A percentile compares a stretch with the other conserved stretches of the same genome.
These are phyloP conservation scores for Silurus meridionalis DNA, from an alignment of 2,113 vertebrate species.

Conservation along the genomic window DNA sequence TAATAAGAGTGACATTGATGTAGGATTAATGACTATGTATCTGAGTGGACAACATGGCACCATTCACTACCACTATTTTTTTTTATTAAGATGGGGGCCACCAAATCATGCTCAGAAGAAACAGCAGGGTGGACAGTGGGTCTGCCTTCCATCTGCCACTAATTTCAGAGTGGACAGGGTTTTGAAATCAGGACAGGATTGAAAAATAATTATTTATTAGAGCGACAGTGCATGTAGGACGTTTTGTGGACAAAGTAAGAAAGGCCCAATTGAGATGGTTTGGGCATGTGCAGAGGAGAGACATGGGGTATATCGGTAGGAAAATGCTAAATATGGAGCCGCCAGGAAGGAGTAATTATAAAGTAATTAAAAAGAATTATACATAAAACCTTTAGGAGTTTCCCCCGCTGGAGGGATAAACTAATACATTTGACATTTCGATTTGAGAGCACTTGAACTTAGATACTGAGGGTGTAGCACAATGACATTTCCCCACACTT, in stretches of 20 bases:
- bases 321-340: too few species aligned
- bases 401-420: neutral
- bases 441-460: neutral
- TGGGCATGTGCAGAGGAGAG: too few species aligned
- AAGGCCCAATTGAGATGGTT: too few species aligned
- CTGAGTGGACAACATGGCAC: neutral
- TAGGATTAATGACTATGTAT: neutral
- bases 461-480: neutral
- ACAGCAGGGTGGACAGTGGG: neutral
- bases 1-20: neutral
- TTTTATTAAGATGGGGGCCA: neutral
- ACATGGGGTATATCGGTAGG: too few species aligned
- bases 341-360: too few species aligned
- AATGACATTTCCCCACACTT: neutral
- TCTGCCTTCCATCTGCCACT: neutral
- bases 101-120: neutral
- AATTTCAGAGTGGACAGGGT: too few species aligned
- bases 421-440: neutral
- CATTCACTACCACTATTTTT: neutral
- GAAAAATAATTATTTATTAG: too few species aligned
- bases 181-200: too few species aligned
- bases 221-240: too few species aligned
- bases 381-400: neutral
- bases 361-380: too few species aligned
- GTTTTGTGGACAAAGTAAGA: too few species aligned